Base-by-base conservation (phyloP, 64 coral and sea anemone genomes). In the Montipora sp. region DNA sequence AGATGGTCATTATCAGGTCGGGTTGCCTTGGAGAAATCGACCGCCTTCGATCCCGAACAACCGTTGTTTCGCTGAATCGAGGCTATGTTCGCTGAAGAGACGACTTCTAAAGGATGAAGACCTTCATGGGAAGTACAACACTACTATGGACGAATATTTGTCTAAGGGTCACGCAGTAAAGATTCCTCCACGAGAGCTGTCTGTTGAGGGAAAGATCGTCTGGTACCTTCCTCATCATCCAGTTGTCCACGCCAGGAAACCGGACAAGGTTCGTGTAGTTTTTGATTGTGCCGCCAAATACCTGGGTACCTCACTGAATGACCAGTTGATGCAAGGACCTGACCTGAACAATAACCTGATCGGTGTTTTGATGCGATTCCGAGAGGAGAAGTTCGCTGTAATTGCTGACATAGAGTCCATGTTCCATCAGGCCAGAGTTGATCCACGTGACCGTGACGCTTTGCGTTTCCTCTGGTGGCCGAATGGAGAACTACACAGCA, bases 1-100 rank as follows among this genome's bases (percentile, higher is more conserved):
- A 66, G 58, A 55, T 49, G 83, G 59, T 18, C 83, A 69, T 69
- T 87, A 87, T 47, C 83, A 87, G 83, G n/a, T 87, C 44, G 58
- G 59, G 47, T 14, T 87, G 2, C 63, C 83, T 14, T 87, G 83
- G 83, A 87, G 72, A n/a, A 12, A 87, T 36, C 8, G 49, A 12
- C 61, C 20, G 4, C 63, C 83, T 3, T 87, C 19, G 16, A 23
- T 87, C 24, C 83, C 83, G 24, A 72, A 87, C 11, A 72, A 87
- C 84, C 4, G 65, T 23, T 5, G 44, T 47, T 47, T 87, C 36
- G 63, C 63, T 5, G 84, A 87, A 12, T 8, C 3, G 16, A 73
- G 63, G 73, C 8, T 87, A 68, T 51, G 48, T 5, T 46, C 50
- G 10, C 46, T 73, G 5, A 87, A 87, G 14, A 47, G 48, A 8